Conservation (phyloP, 2,113 vertebrate species). For the human (Homo sapiens) region DNA sequence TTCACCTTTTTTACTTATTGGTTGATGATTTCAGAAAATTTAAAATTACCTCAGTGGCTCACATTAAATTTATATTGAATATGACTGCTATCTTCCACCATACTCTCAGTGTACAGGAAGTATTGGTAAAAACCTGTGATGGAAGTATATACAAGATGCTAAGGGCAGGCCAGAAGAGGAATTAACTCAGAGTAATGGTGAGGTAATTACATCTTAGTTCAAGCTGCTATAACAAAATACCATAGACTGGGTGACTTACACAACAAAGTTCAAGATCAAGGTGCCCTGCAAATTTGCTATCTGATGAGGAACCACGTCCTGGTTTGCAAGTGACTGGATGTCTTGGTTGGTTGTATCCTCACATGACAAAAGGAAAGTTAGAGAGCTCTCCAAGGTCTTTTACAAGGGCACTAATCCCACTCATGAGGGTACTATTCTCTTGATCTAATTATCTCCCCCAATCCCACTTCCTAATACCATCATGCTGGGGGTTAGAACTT, state of each 20-base stretch:
- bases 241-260: neutral
- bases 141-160: neutral
- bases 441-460: neutral
- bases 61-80: neutral
- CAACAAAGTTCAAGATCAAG: neutral
- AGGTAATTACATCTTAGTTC: neutral
- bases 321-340: neutral
- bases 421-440: neutral
- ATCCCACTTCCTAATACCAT: neutral
- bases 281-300: neutral
- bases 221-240: neutral
- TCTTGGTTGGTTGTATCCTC: neutral
- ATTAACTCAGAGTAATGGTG: neutral
- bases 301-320: neutral
- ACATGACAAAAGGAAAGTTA: neutral
- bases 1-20: neutral
- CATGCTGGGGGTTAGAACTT: neutral
- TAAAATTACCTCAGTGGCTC: neutral
- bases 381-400: neutral
- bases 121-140: neutral
- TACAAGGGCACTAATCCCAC: neutral
- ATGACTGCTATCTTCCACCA: neutral
- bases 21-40: neutral
- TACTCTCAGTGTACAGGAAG: neutral
- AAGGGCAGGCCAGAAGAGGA: neutral